Conservation (phyloP, 2,797 vertebrate species). For the Lophotriccus pileatus region DNA sequence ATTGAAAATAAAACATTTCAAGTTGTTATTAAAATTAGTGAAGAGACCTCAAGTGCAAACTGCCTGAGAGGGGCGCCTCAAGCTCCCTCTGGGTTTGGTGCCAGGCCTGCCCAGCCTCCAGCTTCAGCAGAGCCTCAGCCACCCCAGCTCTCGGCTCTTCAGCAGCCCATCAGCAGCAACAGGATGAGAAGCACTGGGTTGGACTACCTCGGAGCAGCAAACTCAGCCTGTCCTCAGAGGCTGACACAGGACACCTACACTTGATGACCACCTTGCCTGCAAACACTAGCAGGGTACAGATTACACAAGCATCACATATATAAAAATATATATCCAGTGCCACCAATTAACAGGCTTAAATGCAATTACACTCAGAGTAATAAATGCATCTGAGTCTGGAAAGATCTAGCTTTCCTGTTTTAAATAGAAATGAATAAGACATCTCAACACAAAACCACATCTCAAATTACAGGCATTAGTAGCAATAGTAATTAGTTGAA, state of each 20-base stretch:
- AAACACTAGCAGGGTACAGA: background rate
- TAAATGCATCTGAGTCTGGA: background rate
- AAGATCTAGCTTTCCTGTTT: background rate
- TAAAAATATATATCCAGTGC: background rate
- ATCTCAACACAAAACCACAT: background rate
- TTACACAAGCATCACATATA: fast-evolving
- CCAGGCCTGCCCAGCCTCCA: background rate
- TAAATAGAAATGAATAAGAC: background rate
- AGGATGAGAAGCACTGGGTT: fast-evolving
- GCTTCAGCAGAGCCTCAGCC: background rate
- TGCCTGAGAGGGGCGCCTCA: fast-evolving
- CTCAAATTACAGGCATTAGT: conserved; percentile 14
- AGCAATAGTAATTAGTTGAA: background rate
- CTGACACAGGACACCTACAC: background rate
- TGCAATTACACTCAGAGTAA: background rate
- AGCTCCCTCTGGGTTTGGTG: fast-evolving
- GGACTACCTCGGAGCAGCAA: background rate
- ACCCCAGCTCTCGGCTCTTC: background rate
- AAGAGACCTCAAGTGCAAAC: background rate
- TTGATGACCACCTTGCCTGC: fast-evolving
- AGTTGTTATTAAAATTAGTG: background rate
- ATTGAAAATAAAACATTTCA: background rate
- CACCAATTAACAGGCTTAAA: background rate
- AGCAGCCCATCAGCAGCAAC: background rate
- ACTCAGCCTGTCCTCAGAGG: background rate